Base-by-base conservation (phyloP, 1,140 invertebrate species). In the Chrysoperla carnea region DNA sequence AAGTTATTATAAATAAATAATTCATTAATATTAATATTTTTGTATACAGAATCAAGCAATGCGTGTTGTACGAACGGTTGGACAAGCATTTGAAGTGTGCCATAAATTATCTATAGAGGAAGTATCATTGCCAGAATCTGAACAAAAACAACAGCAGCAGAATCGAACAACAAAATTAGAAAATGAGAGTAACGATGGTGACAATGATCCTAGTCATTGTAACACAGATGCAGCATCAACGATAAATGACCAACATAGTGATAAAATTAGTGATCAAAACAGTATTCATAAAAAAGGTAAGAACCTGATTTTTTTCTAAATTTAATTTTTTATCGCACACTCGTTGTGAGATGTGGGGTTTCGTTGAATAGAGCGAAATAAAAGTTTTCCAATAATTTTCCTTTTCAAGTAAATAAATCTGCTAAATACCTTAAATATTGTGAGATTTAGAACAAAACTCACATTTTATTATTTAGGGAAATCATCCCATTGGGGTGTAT, bases 51-150 rank as follows among this genome's bases (percentile, higher is more conserved):
- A 83, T 63, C 91, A 97, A 70, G 94, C 94, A 5, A 93, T 96
- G 87, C 73, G 84, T 53, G 88, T 98, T 50, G 94, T 98, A 33
- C 74, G 93, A 53, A 98, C 93, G 1, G 91, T 99, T 47, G 93
- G 94, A 29, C 93, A 98, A 67, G 94, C 94, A 13, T 99, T 99
- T 68, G 94, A 98, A 68, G 91, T 98, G 56, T 97, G 92, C 70
- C 92, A 98, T 75, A 95, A 95, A 68, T 73, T 86, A 62, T 81
- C 81, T 52, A 53, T 50, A 69, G 52, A 60, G 59, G 54, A 60
- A 61, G 58, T 59, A 11, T 11, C 31, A 33, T 33, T 12, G 8
- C 31, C 56, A 56, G 9, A 54, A 58, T 33, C 54, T 55, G 1
- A 57, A 49, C 0, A 54, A 60, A 2, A 63, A 61, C 12, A 63